phyloP scores from a whole-genome alignment of 2,797 vertebrate genomes.

The Clarias platycephalus region DNA sequence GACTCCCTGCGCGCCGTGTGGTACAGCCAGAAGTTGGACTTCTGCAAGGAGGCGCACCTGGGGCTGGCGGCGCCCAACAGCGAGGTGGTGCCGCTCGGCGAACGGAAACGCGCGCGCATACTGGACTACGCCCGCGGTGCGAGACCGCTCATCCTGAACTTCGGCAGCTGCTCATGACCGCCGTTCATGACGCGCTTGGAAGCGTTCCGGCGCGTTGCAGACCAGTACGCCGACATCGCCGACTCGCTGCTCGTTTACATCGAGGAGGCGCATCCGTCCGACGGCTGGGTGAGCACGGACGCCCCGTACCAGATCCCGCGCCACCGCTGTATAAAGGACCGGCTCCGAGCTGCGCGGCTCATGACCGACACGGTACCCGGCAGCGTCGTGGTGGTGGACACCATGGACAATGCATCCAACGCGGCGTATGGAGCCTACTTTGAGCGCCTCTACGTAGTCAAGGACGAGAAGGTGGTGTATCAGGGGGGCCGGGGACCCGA shows the following conservation, averaged over 20 bases:
- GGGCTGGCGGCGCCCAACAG: slow-evolving; percentile 89
- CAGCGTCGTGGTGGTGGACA: slow-evolving; percentile 90
- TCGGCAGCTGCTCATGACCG: slow-evolving; percentile 99
- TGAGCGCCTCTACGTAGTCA: slow-evolving; percentile 92
- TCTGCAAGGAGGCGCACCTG: slow-evolving; percentile 91
- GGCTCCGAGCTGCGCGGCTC: slow-evolving; percentile 85
- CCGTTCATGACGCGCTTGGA: slow-evolving; percentile 97
- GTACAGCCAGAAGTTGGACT: slow-evolving; percentile 96
- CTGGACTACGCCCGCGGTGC: slow-evolving; percentile 86
- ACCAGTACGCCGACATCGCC: slow-evolving; percentile 88
- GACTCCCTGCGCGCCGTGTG: slow-evolving; percentile 94
- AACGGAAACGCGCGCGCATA: slow-evolving; percentile 78
- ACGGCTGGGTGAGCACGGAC: slow-evolving; percentile 97
- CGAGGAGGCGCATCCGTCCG: slow-evolving; percentile 95
- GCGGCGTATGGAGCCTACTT: slow-evolving; percentile 97
- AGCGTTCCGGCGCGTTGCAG: slow-evolving; percentile 89
- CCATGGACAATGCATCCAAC: slow-evolving; percentile 95
- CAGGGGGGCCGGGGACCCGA: slow-evolving; percentile 94
- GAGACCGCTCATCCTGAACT: slow-evolving; percentile 93
- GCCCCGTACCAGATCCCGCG: slow-evolving; percentile 91
- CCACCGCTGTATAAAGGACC: slow-evolving; percentile 92
- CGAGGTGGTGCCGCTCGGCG: slow-evolving; percentile 87
- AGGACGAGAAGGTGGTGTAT: slow-evolving; percentile 86
- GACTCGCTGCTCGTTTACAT: slow-evolving; percentile 97
- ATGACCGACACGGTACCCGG: slow-evolving; percentile 83